These are phyloP conservation scores for Pristionchus mayeri DNA, from an alignment of 2,888 invertebrate species.

Conservation along the genomic window DNA sequence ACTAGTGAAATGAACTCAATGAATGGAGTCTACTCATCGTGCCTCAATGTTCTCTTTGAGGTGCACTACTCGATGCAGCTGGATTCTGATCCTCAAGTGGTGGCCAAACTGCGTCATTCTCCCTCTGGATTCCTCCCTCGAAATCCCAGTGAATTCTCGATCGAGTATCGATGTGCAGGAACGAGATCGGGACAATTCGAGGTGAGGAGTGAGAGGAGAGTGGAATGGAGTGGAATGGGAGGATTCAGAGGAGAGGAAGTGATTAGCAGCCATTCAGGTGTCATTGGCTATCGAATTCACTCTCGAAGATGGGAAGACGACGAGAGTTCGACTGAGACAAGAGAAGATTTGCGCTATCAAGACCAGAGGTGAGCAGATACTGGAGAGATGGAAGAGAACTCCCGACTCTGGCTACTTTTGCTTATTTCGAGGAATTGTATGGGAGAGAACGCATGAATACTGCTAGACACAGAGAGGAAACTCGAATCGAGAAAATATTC, in stretches of 20 bases:
- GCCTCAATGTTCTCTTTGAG: too few species aligned
- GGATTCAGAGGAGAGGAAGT: background rate
- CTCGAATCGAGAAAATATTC: too few species aligned
- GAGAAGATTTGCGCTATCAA: conserved; percentile 63
- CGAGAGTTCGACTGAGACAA: conserved; percentile 60
- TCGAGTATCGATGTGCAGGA: conserved; percentile 74
- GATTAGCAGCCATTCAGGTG: background rate
- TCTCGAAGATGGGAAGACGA: conserved; percentile 55
- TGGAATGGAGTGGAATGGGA: too few species aligned
- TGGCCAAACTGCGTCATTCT: conserved; percentile 70
- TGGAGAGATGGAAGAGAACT: background rate
- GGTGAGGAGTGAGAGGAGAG: too few species aligned
- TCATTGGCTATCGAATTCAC: conserved; percentile 59
- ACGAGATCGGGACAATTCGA: conserved; percentile 73
- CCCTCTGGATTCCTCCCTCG: conserved; percentile 68
- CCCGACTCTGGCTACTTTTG: too few species aligned
- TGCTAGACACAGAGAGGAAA: too few species aligned
- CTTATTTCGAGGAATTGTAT: background rate
- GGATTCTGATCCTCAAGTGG: conserved; percentile 72
- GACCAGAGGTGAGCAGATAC: conserved; percentile 58
- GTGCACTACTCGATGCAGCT: conserved; percentile 22
- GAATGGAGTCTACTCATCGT: too few species aligned
- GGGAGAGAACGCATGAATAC: background rate
- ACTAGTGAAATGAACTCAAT: too few species aligned
- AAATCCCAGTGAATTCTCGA: conserved; percentile 68